These are phyloP conservation scores for Ashinkailepas kermadecensis DNA, from an alignment of 2,888 invertebrate genomes.

Conservation along the genomic window DNA sequence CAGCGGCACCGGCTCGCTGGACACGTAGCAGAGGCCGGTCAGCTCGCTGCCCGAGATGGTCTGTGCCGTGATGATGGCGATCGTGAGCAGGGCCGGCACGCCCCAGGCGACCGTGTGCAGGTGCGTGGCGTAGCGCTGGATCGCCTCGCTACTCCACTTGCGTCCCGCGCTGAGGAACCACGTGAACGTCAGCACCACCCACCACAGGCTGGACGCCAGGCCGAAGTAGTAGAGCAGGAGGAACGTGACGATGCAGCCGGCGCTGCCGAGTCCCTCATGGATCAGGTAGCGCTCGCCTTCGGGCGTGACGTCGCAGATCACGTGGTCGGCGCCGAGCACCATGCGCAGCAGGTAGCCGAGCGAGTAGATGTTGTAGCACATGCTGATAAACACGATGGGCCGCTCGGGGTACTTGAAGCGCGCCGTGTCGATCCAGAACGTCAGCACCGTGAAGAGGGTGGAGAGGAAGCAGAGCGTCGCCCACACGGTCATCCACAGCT, in stretches of 20 bases:
- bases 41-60: conserved; percentile 60
- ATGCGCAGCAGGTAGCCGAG: conserved; percentile 67
- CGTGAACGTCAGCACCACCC: conserved; percentile 90
- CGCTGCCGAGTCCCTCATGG: conserved; percentile 37
- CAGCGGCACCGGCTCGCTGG: conserved; percentile 79
- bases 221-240: conserved; percentile 48
- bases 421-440: conserved; percentile 88
- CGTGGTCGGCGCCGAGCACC: conserved; percentile 56
- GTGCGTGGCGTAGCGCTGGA: conserved; percentile 92
- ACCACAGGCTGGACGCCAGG: conserved; percentile 96
- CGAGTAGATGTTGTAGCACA: conserved; percentile 92
- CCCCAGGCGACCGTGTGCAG: conserved; percentile 98
- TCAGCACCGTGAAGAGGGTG: conserved; percentile 84
- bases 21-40: conserved; percentile 89
- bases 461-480: conserved; percentile 81
- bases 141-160: conserved; percentile 97
- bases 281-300: conserved; percentile 27
- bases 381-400: conserved; percentile 92
- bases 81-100: conserved; percentile 89
- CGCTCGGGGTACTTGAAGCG: conserved; percentile 95
- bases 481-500: conserved; percentile 90
- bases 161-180: conserved; percentile 95
- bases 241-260: conserved; percentile 80
- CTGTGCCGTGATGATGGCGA: conserved; percentile 72
- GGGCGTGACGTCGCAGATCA: conserved; percentile 45